Conservation (phyloP, 1,140 invertebrate species). For the Papilio glaucus region DNA sequence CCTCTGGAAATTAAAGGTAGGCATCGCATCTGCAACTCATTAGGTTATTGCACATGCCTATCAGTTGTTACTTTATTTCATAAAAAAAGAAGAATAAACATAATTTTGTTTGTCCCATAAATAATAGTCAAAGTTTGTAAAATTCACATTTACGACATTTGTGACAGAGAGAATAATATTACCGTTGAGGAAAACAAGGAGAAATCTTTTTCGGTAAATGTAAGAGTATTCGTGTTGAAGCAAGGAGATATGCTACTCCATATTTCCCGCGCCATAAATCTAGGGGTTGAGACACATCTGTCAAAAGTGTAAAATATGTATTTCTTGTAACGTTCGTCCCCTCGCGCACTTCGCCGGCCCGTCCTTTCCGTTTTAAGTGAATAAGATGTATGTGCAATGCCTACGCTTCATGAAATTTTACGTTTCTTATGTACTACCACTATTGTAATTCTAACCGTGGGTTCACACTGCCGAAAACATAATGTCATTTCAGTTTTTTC, state of each 20-base stretch:
- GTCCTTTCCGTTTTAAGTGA: conserved; percentile 60
- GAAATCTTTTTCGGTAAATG: conserved; percentile 53
- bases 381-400: conserved; percentile 53
- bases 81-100: no score
- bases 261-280: conserved; percentile 77
- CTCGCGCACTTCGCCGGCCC: conserved; percentile 37
- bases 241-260: conserved; percentile 69
- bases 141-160: conserved; percentile 27
- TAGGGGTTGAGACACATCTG: conserved; percentile 73
- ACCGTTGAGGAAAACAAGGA: conserved; percentile 62
- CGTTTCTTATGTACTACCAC: conserved; percentile 12
- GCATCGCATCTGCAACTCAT: no score
- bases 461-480: no score
- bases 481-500: no score
- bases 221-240: conserved; percentile 46
- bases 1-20: no score
- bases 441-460: no score
- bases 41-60: no score
- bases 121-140: conserved; percentile 32
- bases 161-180: conserved; percentile 34
- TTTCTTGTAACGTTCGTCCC: conserved; percentile 65
- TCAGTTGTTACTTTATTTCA: no score
- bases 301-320: conserved; percentile 82
- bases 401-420: conserved; percentile 22
- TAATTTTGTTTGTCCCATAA: conserved; percentile 12